Evolutionary conservation across 1,140 invertebrate species (phyloP).

Genomic region (Drosophila lacertosa): DNA sequence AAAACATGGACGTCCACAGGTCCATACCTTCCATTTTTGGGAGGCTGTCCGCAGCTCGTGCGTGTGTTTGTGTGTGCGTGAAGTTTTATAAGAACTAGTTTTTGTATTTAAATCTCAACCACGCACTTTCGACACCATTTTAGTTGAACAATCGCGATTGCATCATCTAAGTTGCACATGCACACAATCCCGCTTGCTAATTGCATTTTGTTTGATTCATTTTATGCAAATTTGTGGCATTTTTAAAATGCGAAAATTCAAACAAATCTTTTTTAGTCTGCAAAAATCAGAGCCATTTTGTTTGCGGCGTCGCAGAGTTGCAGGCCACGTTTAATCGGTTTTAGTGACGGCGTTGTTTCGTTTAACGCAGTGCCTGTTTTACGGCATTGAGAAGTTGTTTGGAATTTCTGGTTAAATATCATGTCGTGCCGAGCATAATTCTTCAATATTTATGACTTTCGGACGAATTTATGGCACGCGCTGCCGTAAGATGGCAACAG

Average conservation of each 20-base stretch:
- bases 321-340: conserved; percentile 26
- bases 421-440: conserved; percentile 28
- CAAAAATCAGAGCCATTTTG: conserved; percentile 75
- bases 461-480: conserved; percentile 39
- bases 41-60: conserved; percentile 12
- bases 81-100: conserved; percentile 64
- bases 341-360: conserved; percentile 15
- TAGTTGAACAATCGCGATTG: conserved; percentile 6
- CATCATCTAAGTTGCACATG: conserved; percentile 20
- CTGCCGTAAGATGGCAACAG: conserved; percentile 56
- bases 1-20: conserved; percentile 80
- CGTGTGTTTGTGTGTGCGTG: conserved; percentile 28
- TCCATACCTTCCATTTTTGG: conserved; percentile 76
- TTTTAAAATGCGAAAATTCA: conserved; percentile 38
- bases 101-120: conserved; percentile 54
- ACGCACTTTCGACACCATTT: conserved; percentile 30
- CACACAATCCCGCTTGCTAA: conserved; percentile 15
- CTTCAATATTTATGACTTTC: conserved; percentile 49
- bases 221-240: neutral
- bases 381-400: neutral
- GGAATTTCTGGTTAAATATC: conserved; percentile 12
- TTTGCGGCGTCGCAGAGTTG: conserved; percentile 63
- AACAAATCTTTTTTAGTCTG: conserved; percentile 47
- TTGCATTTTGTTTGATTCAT: conserved; percentile 23
- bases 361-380: neutral